phyloP scores from a whole-genome alignment of 2,888 invertebrate genomes.

The Julus scanicus region DNA sequence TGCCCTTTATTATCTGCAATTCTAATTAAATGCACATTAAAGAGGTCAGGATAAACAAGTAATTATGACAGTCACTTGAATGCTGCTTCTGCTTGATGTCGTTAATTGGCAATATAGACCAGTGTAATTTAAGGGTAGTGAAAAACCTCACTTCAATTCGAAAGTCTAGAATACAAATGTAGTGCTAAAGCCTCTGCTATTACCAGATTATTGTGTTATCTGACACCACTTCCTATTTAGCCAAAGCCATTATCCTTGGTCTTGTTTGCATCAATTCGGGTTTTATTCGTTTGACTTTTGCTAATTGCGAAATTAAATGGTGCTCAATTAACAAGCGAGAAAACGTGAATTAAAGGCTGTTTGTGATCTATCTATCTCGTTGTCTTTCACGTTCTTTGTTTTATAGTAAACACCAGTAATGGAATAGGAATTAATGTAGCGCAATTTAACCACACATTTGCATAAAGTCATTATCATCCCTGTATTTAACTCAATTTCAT shows the following conservation, averaged over 20 bases:
- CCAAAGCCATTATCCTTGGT: background rate
- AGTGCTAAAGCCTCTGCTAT: background rate
- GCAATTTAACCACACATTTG: background rate
- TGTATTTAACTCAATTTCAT: no score
- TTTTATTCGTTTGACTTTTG: conserved; percentile 18
- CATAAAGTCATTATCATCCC: no score
- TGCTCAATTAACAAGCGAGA: conserved; percentile 27
- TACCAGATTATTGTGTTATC: conserved; percentile 19
- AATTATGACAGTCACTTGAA: conserved; percentile 3
- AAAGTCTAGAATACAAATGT: background rate
- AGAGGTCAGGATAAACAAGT: background rate
- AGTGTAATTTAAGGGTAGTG: background rate
- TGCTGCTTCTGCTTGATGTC: background rate
- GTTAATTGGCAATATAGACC: background rate
- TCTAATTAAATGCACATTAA: background rate
- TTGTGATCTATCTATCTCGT: background rate
- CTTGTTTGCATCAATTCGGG: background rate
- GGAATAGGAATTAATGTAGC: background rate
- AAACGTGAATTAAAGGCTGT: background rate
- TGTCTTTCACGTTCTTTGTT: background rate
- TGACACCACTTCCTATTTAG: conserved; percentile 19
- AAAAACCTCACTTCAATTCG: conserved; percentile 10
- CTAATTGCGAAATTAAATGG: conserved; percentile 41
- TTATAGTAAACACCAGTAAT: background rate
- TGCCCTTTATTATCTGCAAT: background rate